Evolutionary conservation across 1,140 invertebrate species (phyloP), one percentile per base, ranked within the genome.

Genomic region (Cotesia glomerata): DNA sequence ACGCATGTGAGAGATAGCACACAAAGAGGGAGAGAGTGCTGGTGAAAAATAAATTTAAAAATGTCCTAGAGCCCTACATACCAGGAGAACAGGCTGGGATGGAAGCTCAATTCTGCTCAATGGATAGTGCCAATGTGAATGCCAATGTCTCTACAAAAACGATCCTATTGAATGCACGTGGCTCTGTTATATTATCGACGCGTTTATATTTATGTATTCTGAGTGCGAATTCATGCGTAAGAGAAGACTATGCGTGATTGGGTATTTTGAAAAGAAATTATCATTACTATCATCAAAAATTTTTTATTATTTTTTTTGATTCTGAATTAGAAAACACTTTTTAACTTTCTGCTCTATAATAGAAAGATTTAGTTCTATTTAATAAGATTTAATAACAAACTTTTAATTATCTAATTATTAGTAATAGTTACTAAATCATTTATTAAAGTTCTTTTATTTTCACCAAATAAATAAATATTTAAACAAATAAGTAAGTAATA

Each of bases 31-130:
- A 58, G 56, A 51, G 67, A 69, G 39, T 45, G 39, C 7, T 45
- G 7, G 39, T 56, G 54, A 71, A 66, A 74, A 68, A 69, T 39
- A 56, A 75, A 69, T 32, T 66, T 82, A 83, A 79, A 81, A 80
- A 80, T 82, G 82, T 67, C 82, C 84, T 74, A 84, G 76, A 85
- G 78, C 80, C 80, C 84, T 77, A 85, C 77, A 85, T 84, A 84
- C 78, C 71, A 74, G 66, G 39, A 39, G 39, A 54, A 67, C 35
- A n/a, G 45, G 72, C 73, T 3, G 75, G 75, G 76, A 63, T 45
- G 63, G 49, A 58, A 14, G 51, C 51, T 35, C 56, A 45, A 58
- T 66, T 61, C 45, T 69, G 36, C 32, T 56, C 7, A 45, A 13
- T 49, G 56, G 45, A 49, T 35, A 18, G 11, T 8, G 36, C n/a